These are phyloP conservation scores for Danaus melanippus DNA, from an alignment of 1,140 invertebrate genomes.

Conservation along the genomic window DNA sequence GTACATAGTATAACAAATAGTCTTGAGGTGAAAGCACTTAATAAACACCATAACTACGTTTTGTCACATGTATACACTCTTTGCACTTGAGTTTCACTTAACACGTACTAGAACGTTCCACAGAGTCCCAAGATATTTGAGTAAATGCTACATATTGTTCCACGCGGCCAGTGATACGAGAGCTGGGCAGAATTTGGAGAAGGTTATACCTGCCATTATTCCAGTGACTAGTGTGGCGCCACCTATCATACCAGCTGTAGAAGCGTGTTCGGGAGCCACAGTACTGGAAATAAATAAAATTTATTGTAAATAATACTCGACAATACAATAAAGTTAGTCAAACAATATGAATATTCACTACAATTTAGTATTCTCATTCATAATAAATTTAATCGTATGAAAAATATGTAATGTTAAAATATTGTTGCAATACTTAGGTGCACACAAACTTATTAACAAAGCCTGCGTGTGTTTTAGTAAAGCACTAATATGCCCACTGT, in stretches of 20 bases:
- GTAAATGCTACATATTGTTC: conserved; percentile 34
- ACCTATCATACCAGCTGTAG: conserved; percentile 95
- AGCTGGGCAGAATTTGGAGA: conserved; percentile 80
- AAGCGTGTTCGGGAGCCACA: conserved; percentile 86
- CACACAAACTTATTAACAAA: conserved; percentile 22
- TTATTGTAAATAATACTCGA: no score
- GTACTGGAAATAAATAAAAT: conserved; percentile 73
- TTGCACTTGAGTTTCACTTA: conserved; percentile 6
- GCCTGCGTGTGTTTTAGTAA: conserved; percentile 28
- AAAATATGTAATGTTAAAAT: background rate
- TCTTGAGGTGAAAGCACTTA: conserved; percentile 2
- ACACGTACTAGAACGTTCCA: conserved; percentile 32
- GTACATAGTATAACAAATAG: background rate
- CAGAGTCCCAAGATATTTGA: conserved; percentile 25
- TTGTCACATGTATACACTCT: background rate
- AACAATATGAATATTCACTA: no score
- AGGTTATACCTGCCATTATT: conserved; percentile 87
- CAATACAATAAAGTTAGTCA: no score
- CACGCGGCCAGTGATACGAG: conserved; percentile 62
- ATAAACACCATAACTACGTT: conserved; percentile 5
- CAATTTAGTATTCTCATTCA: no score
- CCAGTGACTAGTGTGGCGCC: conserved; percentile 93
- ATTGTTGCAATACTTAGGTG: conserved; percentile 24
- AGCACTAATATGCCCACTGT: conserved; percentile 23
- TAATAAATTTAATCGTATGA: no score